Base-by-base conservation (phyloP, 2,113 vertebrate genomes). In the Galeopterus variegatus region DNA sequence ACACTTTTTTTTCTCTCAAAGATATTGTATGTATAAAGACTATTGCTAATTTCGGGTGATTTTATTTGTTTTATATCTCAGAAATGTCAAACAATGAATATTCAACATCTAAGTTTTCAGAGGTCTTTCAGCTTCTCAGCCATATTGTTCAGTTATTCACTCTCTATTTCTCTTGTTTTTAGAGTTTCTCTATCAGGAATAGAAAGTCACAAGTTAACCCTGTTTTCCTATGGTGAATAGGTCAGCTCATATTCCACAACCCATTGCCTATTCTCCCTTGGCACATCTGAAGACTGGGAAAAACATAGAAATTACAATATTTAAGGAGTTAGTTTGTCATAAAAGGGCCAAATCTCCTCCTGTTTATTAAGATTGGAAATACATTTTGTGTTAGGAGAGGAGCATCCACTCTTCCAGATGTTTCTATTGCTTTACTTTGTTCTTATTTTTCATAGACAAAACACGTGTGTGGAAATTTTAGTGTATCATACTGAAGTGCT, bases 11-110 rank as follows among this genome's bases (percentile, higher is more conserved):
- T 80, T 23, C 19, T n/a, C 62, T 85, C 45, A 85, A 54, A 86
- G 31, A 12, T 36, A 54, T 48, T 52, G 3, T 18, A 24, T 33
- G 12, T 21, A 80, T 67, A 77, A 2, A 67, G 28, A 69, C 15
- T 6, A 58, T 76, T 69, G 69, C 62, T 79, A 31, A 77, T 21
- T 93, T 79, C 67, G 48, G 50, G 7, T 60, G 15, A 45, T 77
- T 36, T 48, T 58, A 67, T 26, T 48, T 84, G 9, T 18, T 86
- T 76, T n/a, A 64, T 45, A n/a, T 85, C n/a, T 77, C 26, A 85
- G 50, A 86, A 93, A 65, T 86, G 48, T 86, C 13, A 62, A 84
- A 64, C 33, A 85, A 18, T 93, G 52, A 67, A 79, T 56, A n/a
- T 86, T 86, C 60, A 79, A 31, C 31, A 24, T 70, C 11, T 70